Percentiles rank a stretch among this genome's conserved stretches.
Evolutionary conservation across 53 echinoderm and acorn worm genomes (phyloP).

Genomic region (Hippasteria phrygiana): DNA sequence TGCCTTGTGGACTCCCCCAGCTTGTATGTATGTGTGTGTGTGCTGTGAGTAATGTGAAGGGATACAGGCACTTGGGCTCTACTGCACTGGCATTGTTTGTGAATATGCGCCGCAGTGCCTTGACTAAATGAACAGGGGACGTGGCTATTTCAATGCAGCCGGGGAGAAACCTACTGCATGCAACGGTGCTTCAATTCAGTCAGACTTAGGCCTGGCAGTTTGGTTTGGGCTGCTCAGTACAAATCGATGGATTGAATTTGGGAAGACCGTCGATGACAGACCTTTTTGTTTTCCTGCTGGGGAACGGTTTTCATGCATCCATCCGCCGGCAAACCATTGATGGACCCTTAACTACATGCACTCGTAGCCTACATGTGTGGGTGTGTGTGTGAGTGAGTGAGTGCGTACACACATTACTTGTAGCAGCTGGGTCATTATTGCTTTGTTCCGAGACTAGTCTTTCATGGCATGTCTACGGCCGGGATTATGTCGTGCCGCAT

Average conservation of each 20-base stretch:
- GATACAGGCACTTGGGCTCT: conserved; percentile 34
- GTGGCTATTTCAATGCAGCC: neutral
- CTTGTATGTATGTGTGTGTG: conserved; percentile 24
- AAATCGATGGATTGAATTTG: conserved; percentile 5
- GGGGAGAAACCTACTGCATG: neutral
- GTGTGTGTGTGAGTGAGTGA: no score
- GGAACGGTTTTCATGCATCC: no score
- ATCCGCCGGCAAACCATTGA: no score
- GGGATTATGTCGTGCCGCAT: no score
- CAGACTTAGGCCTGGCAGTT: no score
- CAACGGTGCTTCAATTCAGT: neutral
- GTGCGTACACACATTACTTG: no score
- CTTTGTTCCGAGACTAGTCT: no score
- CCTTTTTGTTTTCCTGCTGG: neutral
- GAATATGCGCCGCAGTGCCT: neutral
- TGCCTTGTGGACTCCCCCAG: conserved; percentile 29
- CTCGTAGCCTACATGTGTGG: no score
- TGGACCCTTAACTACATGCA: no score
- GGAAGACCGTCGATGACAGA: neutral
- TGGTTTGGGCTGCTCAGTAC: neutral
- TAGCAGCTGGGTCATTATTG: no score
- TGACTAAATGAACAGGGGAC: neutral
- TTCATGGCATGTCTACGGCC: no score
- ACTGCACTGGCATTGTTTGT: neutral
- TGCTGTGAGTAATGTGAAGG: conserved; percentile 26